Conservation (phyloP, 2,888 invertebrate genomes). For the Rugalucina vietnamica region DNA sequence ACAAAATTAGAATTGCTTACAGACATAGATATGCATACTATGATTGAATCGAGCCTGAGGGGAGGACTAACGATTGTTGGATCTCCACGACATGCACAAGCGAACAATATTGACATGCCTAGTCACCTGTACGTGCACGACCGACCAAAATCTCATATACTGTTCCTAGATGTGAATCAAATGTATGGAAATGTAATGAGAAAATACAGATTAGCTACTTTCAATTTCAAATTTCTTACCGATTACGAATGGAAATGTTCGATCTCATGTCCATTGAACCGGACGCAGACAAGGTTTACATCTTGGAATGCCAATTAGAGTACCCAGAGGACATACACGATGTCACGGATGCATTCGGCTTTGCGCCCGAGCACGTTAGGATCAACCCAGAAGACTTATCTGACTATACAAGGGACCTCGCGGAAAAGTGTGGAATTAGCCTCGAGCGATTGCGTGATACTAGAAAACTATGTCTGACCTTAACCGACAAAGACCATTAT, state of each 20-base stretch:
- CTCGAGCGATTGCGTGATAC: neutral
- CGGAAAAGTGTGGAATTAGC: neutral
- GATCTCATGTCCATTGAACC: neutral
- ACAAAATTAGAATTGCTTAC: neutral
- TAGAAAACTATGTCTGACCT: neutral
- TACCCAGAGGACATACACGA: constrained; percentile 7
- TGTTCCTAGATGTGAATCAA: constrained; percentile 17
- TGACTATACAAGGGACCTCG: neutral
- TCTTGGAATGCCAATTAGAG: constrained; percentile 12
- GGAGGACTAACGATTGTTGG: constrained; percentile 7
- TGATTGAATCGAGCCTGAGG: constrained; percentile 11
- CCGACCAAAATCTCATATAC: neutral
- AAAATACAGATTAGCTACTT: neutral
- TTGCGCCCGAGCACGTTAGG: constrained; percentile 9
- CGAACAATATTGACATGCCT: constrained; percentile 24
- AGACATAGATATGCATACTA: constrained; percentile 5
- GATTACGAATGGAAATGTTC: constrained; percentile 7
- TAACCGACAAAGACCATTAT: neutral
- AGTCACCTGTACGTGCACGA: neutral
- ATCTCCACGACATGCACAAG: neutral
- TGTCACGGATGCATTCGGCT: neutral
- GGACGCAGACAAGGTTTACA: constrained; percentile 16
- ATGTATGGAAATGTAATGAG: constrained; percentile 13
- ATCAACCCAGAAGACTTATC: constrained; percentile 11
- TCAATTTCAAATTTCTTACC: constrained; percentile 10